phyloP scores from a whole-genome alignment of 2,797 vertebrate genomes.

The Enteromius paludinosus region DNA sequence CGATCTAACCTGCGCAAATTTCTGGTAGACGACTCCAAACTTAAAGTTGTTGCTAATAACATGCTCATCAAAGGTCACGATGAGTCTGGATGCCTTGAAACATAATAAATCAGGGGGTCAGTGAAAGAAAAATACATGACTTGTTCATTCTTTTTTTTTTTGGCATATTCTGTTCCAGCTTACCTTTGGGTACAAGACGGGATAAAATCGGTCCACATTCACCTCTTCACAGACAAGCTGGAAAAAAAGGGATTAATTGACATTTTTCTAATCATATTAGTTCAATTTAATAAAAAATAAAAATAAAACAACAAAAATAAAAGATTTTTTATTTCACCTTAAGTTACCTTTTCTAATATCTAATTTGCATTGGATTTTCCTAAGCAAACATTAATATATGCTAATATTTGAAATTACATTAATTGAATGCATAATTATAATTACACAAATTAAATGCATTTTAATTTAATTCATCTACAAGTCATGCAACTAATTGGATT shows the following conservation, averaged over 20 bases:
- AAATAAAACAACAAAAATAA: not conserved
- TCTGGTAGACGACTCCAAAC: conserved; percentile 95
- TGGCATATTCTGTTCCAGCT: not conserved
- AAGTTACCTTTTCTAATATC: not conserved
- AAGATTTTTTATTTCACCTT: not conserved
- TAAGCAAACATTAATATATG: not conserved
- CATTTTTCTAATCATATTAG: not conserved
- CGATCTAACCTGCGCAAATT: conserved; percentile 87
- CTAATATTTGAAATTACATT: not conserved
- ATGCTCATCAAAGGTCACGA: conserved; percentile 94
- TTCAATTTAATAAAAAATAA: not conserved
- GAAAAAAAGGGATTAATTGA: conserved; percentile 12
- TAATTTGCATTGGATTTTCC: not conserved
- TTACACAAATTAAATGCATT: not conserved
- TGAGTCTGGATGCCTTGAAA: conserved; percentile 89
- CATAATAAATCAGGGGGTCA: not conserved
- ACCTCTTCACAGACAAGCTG: conserved; percentile 94
- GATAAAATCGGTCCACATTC: conserved; percentile 94
- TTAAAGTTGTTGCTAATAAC: conserved; percentile 98
- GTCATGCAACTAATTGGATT: not conserved
- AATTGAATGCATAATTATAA: not conserved
- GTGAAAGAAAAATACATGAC: not conserved
- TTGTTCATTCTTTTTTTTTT: conserved; percentile 3
- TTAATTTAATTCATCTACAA: not conserved
- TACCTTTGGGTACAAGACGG: conserved; percentile 96